Base-by-base conservation (phyloP, 2,888 invertebrate genomes). In the Hanleya hanleyi region DNA sequence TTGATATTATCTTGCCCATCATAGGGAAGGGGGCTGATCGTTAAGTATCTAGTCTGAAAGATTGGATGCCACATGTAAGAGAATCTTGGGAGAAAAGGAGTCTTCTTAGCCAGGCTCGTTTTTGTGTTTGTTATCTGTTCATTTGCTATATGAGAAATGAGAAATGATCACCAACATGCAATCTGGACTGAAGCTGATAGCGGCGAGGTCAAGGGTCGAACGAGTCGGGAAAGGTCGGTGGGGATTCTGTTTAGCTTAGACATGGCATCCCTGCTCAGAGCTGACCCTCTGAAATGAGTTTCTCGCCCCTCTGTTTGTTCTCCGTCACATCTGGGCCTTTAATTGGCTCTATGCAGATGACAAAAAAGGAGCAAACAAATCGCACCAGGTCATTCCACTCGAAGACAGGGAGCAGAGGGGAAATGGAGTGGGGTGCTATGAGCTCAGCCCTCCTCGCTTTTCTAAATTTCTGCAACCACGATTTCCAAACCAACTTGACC, bases 281-380 rank as follows among this genome's bases (percentile, higher is more conserved):
- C n/a, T n/a, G n/a, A 1, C 4, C 7, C 1, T 15, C 57, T 26
- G 26, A 18, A 57, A 57, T 57, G 57, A 57, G 57, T 29, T 26
- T 29, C 32, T 57, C 57, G 26, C 57, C 57, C 32, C 1, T 4
- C 57, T 57, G 57, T 57, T 57, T 57, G 57, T 57, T 57, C 57
- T 57, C 32, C 29, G 12, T 29, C 57, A 57, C 57, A 57, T 57
- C 57, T 57, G 57, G 71, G 51, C 22, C 67, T 51, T 71, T 71
- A 71, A 71, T 71, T 71, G 71, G 47, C 62, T 61, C 71, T 71
- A 71, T 71, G 67, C 71, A 71, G 67, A 67, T 71, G 67, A 61
- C 61, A 41, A 67, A 71, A 71, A 67, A 67, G 57, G 67, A 68
- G 57, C 57, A 57, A 57, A 57, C 57, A 57, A 57, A 57, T 57